Conservation (phyloP, 2,113 vertebrate genomes). For the Chamaea fasciata region DNA sequence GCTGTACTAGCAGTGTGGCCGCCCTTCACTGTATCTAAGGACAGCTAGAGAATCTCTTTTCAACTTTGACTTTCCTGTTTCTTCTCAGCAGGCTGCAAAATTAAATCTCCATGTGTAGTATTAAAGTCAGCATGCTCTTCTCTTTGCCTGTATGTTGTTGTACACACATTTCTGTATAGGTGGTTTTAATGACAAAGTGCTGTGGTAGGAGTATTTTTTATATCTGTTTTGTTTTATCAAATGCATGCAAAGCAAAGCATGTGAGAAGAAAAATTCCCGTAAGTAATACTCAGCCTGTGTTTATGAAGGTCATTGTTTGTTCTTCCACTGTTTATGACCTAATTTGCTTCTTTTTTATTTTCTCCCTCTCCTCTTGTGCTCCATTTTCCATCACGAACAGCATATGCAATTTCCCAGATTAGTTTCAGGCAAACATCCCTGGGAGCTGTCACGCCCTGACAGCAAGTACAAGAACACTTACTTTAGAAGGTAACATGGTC, state of each 20-base stretch:
- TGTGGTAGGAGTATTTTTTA: neutral
- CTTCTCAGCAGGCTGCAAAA: neutral
- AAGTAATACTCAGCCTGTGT: neutral
- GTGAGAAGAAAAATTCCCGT: neutral
- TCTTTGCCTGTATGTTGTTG: neutral
- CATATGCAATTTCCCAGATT: neutral
- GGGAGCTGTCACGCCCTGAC: neutral
- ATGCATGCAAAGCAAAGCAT: neutral
- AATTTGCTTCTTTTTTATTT: neutral
- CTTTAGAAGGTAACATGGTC: rapidly evolving
- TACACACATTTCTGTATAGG: neutral
- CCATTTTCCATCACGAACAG: neutral
- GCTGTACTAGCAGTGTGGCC: neutral
- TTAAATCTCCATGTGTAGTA: neutral
- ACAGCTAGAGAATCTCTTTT: neutral
- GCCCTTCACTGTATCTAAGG: neutral
- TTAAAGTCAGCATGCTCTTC: neutral
- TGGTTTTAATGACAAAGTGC: neutral
- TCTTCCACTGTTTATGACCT: neutral
- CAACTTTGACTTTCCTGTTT: neutral
- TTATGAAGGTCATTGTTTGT: neutral
- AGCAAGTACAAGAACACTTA: neutral
- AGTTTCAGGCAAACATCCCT: neutral
- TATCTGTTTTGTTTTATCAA: neutral
- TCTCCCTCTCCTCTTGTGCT: neutral